A percentile compares a stretch with the other conserved stretches of the same genome.
Evolutionary conservation across 64 coral and sea anemone species (phyloP).

Genomic region (Montipora sp.): DNA sequence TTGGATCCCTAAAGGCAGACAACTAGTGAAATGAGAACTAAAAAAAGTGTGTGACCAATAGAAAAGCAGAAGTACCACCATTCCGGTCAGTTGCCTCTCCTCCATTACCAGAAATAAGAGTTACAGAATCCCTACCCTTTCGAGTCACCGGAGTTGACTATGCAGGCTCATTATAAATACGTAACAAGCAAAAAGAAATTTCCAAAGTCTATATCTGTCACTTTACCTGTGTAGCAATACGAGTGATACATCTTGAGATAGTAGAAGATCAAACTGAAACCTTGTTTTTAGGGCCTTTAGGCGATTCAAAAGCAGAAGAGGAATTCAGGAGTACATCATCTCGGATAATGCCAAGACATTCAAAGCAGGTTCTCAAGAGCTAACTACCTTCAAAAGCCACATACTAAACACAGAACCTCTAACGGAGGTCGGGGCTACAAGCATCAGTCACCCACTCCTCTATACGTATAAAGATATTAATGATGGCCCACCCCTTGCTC

Average conservation of each 20-base stretch:
- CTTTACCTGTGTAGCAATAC: conserved; percentile 31
- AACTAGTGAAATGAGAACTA: conserved; percentile 9
- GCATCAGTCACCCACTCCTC: background rate
- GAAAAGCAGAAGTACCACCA: conserved; percentile 16
- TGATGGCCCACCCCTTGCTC: conserved; percentile 8
- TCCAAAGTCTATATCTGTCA: conserved; percentile 28
- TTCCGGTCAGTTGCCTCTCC: background rate
- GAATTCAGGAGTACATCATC: background rate
- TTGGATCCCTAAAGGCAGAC: background rate
- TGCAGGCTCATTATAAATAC: background rate
- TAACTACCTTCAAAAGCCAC: background rate
- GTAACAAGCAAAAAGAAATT: background rate
- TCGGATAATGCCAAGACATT: conserved; percentile 38
- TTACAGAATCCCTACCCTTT: conserved; percentile 2
- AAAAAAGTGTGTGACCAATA: conserved; percentile 5
- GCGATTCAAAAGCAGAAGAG: background rate
- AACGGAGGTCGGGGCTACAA: background rate
- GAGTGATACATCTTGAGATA: conserved; percentile 40
- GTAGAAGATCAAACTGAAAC: conserved; percentile 38
- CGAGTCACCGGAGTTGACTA: conserved; percentile 36
- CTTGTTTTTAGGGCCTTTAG: conserved; percentile 49
- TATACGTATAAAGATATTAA: background rate
- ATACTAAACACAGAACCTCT: background rate
- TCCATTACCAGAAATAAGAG: conserved; percentile 26
- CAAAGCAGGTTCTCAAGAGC: background rate